A percentile compares a stretch with the other conserved stretches of the same genome.
These are phyloP conservation scores for Crematogaster levior DNA, from an alignment of 2,888 invertebrate species.

Conservation along the genomic window DNA sequence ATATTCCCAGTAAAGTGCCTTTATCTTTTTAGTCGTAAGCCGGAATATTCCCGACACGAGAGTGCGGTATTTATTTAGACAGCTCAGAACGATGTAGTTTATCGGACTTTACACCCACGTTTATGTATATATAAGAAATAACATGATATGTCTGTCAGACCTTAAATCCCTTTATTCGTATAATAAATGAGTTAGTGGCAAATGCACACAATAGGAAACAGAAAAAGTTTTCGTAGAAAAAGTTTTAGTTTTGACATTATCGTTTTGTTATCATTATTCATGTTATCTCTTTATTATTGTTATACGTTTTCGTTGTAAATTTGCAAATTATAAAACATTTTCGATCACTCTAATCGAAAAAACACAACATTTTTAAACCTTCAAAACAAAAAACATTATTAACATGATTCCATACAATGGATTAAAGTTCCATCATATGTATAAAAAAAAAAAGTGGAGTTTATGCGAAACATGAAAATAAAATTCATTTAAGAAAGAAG, in stretches of 20 bases:
- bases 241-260: too few species aligned
- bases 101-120: neutral
- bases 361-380: too few species aligned
- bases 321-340: too few species aligned
- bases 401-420: neutral
- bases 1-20: neutral
- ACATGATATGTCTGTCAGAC: neutral
- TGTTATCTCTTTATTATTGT: too few species aligned
- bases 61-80: neutral
- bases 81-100: neutral
- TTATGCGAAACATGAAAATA: neutral
- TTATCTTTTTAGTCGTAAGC: too few species aligned
- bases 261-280: too few species aligned
- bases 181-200: neutral
- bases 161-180: neutral
- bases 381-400: neutral
- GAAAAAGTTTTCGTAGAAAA: neutral
- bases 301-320: too few species aligned
- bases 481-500: neutral
- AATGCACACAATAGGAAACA: neutral
- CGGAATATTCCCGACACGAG: neutral
- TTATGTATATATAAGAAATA: neutral
- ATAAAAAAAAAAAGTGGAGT: neutral
- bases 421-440: neutral
- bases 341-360: neutral